Percentiles rank a stretch among this genome's conserved stretches.
Evolutionary conservation across 2,888 invertebrate species (phyloP).

Genomic region (Aphidius colemani): DNA sequence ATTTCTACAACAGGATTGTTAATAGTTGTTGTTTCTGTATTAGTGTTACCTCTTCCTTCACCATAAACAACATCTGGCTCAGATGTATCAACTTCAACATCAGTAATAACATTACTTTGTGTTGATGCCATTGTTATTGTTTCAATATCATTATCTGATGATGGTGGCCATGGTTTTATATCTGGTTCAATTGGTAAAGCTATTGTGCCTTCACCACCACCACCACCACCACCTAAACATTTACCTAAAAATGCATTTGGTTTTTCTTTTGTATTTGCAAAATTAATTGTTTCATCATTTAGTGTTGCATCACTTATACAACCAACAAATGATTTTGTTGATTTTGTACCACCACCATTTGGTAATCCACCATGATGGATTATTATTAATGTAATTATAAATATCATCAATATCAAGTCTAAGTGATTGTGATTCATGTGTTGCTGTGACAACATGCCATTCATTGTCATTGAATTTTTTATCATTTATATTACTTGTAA

Average conservation of each 20-base stretch:
- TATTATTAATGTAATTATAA: conserved; percentile 70
- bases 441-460: conserved; percentile 93
- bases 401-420: conserved; percentile 85
- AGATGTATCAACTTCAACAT: conserved; percentile 28
- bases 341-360: conserved; percentile 57
- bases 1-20: conserved; percentile 35
- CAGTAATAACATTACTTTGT: conserved; percentile 25
- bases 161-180: conserved; percentile 34
- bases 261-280: conserved; percentile 71
- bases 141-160: conserved; percentile 29
- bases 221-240: conserved; percentile 64
- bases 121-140: conserved; percentile 23
- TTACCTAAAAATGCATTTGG: conserved; percentile 67
- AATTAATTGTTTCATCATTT: conserved; percentile 80
- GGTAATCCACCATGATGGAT: conserved; percentile 77
- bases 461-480: conserved; percentile 82
- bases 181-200: conserved; percentile 35
- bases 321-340: conserved; percentile 75
- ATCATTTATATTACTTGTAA: conserved; percentile 64
- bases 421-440: conserved; percentile 72
- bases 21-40: neutral
- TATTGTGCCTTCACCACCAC: conserved; percentile 49
- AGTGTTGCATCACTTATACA: conserved; percentile 93
- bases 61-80: conserved; percentile 10
- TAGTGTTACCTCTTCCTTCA: conserved; percentile 29